Evolutionary conservation across 2,113 vertebrate species (phyloP).

Genomic region (Semnornis frantzii): DNA sequence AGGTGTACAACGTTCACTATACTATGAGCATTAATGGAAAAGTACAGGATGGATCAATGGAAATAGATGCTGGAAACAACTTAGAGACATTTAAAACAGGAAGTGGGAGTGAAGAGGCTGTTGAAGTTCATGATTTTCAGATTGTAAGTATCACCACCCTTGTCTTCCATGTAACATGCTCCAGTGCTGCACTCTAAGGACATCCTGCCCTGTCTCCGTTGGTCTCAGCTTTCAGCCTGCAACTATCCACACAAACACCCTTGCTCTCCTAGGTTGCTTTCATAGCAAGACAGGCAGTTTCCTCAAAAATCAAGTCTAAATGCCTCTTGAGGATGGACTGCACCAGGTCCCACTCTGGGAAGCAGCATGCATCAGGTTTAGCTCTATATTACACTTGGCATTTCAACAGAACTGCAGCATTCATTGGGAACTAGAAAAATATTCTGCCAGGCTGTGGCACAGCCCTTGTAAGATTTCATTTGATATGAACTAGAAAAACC

Average conservation of each 20-base stretch:
- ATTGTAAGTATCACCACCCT: conserved; percentile 81
- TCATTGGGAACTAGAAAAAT: not conserved
- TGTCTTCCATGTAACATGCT: not conserved
- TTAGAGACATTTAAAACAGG: conserved; percentile 90
- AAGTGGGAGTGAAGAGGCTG: conserved; percentile 82
- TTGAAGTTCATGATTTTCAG: conserved; percentile 94
- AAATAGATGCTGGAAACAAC: conserved; percentile 93
- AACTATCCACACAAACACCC: not conserved
- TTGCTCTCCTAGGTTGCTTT: not conserved
- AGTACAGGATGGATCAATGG: conserved; percentile 88
- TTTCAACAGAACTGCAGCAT: not conserved
- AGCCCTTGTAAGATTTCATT: not conserved
- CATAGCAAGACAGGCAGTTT: not conserved
- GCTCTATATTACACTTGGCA: not conserved
- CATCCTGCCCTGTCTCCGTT: not conserved
- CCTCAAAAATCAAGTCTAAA: not conserved
- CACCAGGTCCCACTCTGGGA: not conserved
- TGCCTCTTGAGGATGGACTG: not conserved
- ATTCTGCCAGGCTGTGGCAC: not conserved
- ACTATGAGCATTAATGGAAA: conserved; percentile 93
- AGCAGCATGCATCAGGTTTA: not conserved
- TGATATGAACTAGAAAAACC: not conserved
- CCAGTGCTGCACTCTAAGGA: not conserved
- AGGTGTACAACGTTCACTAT: conserved; percentile 93
- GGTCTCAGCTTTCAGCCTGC: not conserved